phyloP scores from a whole-genome alignment of 2,797 vertebrate genomes.

The Linurgus olivaceus region DNA sequence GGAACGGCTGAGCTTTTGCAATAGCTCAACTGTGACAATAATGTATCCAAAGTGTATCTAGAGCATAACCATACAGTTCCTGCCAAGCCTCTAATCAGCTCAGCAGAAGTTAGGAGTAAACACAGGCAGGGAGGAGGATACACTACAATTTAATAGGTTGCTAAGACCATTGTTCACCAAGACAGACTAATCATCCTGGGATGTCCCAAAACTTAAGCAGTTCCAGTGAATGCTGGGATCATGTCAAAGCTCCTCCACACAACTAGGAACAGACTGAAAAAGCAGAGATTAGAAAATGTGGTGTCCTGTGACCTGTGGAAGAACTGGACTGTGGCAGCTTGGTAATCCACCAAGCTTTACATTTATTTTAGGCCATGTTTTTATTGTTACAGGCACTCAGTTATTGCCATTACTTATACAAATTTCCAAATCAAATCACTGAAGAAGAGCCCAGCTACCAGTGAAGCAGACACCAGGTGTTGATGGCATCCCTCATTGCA shows the following conservation, averaged over 20 bases:
- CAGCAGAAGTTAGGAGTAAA: constrained; percentile 25
- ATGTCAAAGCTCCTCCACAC: background rate
- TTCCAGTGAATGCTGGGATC: background rate
- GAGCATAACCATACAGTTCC: constrained; percentile 52
- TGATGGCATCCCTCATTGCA: background rate
- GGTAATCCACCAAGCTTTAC: background rate
- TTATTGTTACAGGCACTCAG: background rate
- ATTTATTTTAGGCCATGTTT: background rate
- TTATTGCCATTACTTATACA: background rate
- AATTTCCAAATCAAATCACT: background rate
- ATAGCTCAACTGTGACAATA: constrained; percentile 62
- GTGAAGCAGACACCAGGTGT: background rate
- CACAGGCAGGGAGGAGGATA: background rate
- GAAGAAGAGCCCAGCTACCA: background rate
- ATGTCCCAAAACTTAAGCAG: background rate
- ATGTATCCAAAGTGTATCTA: constrained; percentile 55
- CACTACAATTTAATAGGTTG: background rate
- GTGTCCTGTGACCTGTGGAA: background rate
- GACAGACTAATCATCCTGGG: background rate
- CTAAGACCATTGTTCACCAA: constrained; percentile 20
- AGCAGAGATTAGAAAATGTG: background rate
- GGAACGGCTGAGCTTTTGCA: background rate
- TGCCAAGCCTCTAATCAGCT: constrained; percentile 59
- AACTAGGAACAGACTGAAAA: background rate
- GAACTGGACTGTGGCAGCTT: background rate